These are phyloP conservation scores for Platichthys stellatus DNA, from an alignment of 2,113 vertebrate species.

Conservation along the genomic window DNA sequence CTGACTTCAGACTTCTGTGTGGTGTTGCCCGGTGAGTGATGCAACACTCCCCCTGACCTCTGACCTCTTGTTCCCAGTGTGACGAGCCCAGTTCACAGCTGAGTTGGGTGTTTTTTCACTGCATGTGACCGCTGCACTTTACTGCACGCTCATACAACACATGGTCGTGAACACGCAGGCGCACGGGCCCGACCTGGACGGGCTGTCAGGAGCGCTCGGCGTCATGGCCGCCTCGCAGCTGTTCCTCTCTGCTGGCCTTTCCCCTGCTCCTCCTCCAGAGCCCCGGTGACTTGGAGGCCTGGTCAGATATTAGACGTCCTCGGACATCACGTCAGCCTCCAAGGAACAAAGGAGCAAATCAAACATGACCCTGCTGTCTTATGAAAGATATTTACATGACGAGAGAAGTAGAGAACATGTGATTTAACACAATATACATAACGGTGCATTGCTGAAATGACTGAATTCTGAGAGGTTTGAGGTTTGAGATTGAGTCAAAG, in stretches of 20 bases:
- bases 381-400: background rate
- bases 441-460: too few relatives aligned
- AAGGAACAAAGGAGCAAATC: conserved; percentile 24
- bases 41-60: conserved; percentile 6
- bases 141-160: background rate
- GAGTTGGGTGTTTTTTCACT: too few relatives aligned
- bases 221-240: conserved; percentile 19
- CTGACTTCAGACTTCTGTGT: background rate
- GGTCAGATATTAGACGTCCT: background rate
- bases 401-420: too few relatives aligned
- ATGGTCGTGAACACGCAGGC: background rate
- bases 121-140: background rate
- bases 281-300: background rate
- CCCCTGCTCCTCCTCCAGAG: conserved; percentile 42
- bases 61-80: conserved; percentile 31
- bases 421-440: too few relatives aligned
- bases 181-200: conserved; percentile 49
- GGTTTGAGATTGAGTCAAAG: too few relatives aligned
- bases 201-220: conserved; percentile 55
- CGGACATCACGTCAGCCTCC: too few relatives aligned
- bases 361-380: conserved; percentile 3
- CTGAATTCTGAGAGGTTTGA: too few relatives aligned
- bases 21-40: background rate
- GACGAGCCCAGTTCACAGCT: too few relatives aligned
- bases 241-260: conserved; percentile 41